Base-by-base conservation (phyloP, 2,113 vertebrate species). In the Eurystomus gularis region DNA sequence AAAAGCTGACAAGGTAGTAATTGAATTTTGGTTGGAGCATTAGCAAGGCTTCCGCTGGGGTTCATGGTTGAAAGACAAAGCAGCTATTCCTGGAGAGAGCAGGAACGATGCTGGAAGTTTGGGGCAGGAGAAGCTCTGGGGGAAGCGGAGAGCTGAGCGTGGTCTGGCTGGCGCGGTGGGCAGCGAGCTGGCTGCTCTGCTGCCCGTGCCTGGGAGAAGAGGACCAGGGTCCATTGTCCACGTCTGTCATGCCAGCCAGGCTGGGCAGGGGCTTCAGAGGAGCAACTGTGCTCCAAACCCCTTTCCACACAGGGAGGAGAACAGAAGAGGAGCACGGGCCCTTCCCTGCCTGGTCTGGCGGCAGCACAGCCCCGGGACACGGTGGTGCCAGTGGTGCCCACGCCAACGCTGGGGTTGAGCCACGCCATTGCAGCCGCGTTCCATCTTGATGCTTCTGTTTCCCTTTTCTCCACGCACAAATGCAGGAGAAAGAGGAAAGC, bases 401-500 rank as follows among this genome's bases (percentile, higher is more conserved):
- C 20, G 4, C 57, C 1, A 24, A 6, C 21, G 28, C 76, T 33
- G 2, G 37, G 21, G 6, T 29, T 10, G 21, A 55, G 35, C 23
- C 2, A 1, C 8, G 19, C 25, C 5, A 1, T 37, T n/a, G 25
- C 26, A 6, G n/a, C 31, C 5, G 0, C 0, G 0, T 19, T 62
- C 25, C 7, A 0, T 2, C 0, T 40, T 54, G 29, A 18, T 2
- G 5, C 58, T 28, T 75, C 51, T 11, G 12, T n/a, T 86, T 31
- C 37, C 60, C 60, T 54, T 62, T 80, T 29, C 60, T 35, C 54
- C 31, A n/a, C 17, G 0, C 1, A 7, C 3, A 1, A 46, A 55
- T 2, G 14, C 73, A 52, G 86, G 76, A 72, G 54, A 29, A 76
- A 69, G 54, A 31, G 20, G 39, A 6, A 54, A 9, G 1, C 17